Conservation (phyloP, 2,113 vertebrate genomes). For the Vireo altiloquus region DNA sequence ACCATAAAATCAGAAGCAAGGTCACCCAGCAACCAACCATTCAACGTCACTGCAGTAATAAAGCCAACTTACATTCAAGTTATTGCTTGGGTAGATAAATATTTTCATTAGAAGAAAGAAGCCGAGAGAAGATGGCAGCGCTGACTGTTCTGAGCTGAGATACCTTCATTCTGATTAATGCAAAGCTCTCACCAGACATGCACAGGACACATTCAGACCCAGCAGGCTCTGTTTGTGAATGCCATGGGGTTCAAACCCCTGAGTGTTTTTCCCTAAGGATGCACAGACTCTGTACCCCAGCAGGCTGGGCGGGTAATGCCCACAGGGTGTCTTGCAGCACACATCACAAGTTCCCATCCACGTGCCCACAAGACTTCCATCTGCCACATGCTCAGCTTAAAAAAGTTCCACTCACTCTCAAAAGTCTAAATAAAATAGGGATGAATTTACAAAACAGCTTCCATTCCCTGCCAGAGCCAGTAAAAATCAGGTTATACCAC, state of each 20-base stretch:
- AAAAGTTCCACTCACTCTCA: background rate
- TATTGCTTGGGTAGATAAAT: constrained; percentile 36
- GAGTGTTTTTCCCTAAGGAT: background rate
- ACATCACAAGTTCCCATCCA: background rate
- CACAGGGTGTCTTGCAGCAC: background rate
- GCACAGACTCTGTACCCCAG: background rate
- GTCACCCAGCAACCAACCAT: constrained; percentile 66
- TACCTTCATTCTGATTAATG: rapidly evolving
- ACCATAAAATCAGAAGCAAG: constrained; percentile 66
- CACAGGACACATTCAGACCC: background rate
- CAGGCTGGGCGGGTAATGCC: background rate
- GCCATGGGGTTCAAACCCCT: background rate
- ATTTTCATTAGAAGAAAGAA: constrained; percentile 26
- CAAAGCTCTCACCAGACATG: background rate
- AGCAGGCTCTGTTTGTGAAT: background rate
- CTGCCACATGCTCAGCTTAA: background rate
- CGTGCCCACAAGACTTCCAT: background rate
- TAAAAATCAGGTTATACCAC: background rate
- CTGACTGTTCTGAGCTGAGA: background rate
- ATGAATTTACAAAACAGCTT: background rate
- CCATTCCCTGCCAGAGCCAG: background rate
- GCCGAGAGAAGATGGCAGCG: background rate
- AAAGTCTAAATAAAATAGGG: background rate
- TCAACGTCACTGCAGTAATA: constrained; percentile 61
- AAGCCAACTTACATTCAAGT: constrained; percentile 43